phyloP scores from a whole-genome alignment of 2,888 invertebrate species.

The Spisula subtruncata region DNA sequence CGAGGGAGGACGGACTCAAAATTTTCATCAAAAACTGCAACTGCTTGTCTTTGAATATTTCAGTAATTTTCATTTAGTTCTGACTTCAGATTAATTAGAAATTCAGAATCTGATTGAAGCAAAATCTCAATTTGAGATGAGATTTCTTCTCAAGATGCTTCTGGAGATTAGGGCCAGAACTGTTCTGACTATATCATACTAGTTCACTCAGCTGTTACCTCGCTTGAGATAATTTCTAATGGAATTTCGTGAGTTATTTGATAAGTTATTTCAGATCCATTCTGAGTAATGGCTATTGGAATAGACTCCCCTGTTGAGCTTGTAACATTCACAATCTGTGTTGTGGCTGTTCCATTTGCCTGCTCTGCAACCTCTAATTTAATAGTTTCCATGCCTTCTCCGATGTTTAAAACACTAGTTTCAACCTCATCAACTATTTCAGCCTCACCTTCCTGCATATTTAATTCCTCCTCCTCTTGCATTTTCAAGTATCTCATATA shows the following conservation, averaged over 20 bases:
- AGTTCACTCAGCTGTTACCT: conserved; percentile 31
- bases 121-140: too few relatives aligned
- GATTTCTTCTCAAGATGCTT: too few relatives aligned
- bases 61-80: too few relatives aligned
- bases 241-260: conserved; percentile 50
- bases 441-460: neutral
- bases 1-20: too few relatives aligned
- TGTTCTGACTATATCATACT: too few relatives aligned
- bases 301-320: conserved; percentile 59
- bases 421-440: conserved; percentile 31
- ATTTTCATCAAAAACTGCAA: too few relatives aligned
- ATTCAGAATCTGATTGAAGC: too few relatives aligned
- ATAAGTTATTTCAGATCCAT: conserved; percentile 54
- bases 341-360: conserved; percentile 32
- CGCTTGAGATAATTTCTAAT: conserved; percentile 47
- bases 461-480: neutral
- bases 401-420: conserved; percentile 23
- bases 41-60: too few relatives aligned
- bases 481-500: conserved; percentile 49
- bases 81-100: too few relatives aligned
- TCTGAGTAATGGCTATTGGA: conserved; percentile 65
- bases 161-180: too few relatives aligned
- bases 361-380: conserved; percentile 62
- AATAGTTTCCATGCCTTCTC: conserved; percentile 60
- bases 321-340: conserved; percentile 63